These are phyloP conservation scores for Macropis europaea DNA, from an alignment of 2,888 invertebrate genomes.

Conservation along the genomic window DNA sequence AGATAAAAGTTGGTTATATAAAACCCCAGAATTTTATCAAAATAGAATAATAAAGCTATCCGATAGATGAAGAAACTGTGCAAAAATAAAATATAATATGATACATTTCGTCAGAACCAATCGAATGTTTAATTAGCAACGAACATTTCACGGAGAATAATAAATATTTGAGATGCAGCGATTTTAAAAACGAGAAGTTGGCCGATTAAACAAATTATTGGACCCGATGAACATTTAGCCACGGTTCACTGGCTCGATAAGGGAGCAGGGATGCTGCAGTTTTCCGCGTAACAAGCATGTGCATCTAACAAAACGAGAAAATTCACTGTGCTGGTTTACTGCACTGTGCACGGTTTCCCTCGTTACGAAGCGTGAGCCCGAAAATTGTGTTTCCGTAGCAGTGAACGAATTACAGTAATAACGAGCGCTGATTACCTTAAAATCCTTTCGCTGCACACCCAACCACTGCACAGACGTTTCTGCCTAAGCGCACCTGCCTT, in stretches of 20 bases:
- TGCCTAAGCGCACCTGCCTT: not conserved
- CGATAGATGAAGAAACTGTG: too few species aligned
- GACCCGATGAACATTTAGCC: not conserved
- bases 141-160: too few species aligned
- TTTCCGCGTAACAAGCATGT: not conserved
- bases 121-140: too few species aligned
- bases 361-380: conserved; percentile 30
- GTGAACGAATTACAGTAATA: conserved; percentile 20
- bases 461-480: not conserved
- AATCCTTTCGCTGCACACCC: not conserved
- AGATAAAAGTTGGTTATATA: too few species aligned
- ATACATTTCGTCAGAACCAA: too few species aligned
- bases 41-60: too few species aligned
- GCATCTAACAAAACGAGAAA: conserved; percentile 23
- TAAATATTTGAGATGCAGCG: too few species aligned
- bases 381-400: conserved; percentile 36
- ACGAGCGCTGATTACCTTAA: conserved; percentile 16
- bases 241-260: not conserved
- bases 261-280: not conserved
- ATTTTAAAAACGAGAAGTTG: not conserved
- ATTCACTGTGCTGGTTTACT: conserved; percentile 13
- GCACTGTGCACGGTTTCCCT: conserved; percentile 6
- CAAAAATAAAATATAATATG: too few species aligned
- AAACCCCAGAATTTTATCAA: too few species aligned
- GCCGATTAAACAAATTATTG: not conserved